phyloP scores from a whole-genome alignment of 2,113 vertebrate species.

The Beaufortia kweichowensis region DNA sequence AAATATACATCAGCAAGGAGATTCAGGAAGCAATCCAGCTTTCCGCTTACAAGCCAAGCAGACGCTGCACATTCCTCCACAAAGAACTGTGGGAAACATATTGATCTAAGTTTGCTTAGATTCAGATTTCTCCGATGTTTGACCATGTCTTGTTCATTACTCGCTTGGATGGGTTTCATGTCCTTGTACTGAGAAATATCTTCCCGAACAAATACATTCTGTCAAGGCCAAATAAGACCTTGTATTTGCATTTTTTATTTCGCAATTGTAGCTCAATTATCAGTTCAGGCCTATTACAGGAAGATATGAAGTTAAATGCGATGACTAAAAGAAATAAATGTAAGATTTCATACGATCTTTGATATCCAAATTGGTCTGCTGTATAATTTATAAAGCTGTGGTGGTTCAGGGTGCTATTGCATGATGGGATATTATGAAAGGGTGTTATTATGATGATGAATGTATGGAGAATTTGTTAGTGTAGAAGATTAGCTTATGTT shows the following conservation, averaged over 20 bases:
- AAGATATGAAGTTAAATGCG: neutral
- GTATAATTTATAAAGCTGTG: neutral
- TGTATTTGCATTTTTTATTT: slow-evolving; percentile 1
- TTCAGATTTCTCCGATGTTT: slow-evolving; percentile 35
- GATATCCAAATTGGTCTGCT: neutral
- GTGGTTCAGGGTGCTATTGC: slow-evolving; percentile 2
- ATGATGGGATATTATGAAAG: slow-evolving; percentile 41
- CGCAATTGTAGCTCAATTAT: neutral
- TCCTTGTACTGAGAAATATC: slow-evolving; percentile 20
- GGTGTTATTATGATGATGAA: slow-evolving; percentile 53
- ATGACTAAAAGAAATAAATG: slow-evolving; percentile 22
- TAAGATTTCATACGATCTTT: neutral
- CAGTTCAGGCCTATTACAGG: neutral
- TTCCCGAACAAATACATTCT: neutral
- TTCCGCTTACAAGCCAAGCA: slow-evolving; percentile 55
- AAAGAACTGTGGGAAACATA: slow-evolving; percentile 54
- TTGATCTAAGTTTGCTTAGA: slow-evolving; percentile 43
- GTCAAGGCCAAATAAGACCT: neutral
- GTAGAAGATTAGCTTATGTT: slow-evolving; percentile 54
- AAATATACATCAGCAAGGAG: slow-evolving; percentile 56
- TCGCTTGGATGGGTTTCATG: slow-evolving; percentile 16
- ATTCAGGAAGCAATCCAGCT: slow-evolving; percentile 64
- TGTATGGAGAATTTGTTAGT: slow-evolving; percentile 42
- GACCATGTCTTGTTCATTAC: slow-evolving; percentile 9
- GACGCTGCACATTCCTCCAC: slow-evolving; percentile 57